Percentiles rank a stretch among this genome's conserved stretches.
phyloP scores from a whole-genome alignment of 2,888 invertebrate species.

The Parnassius mnemosyne region DNA sequence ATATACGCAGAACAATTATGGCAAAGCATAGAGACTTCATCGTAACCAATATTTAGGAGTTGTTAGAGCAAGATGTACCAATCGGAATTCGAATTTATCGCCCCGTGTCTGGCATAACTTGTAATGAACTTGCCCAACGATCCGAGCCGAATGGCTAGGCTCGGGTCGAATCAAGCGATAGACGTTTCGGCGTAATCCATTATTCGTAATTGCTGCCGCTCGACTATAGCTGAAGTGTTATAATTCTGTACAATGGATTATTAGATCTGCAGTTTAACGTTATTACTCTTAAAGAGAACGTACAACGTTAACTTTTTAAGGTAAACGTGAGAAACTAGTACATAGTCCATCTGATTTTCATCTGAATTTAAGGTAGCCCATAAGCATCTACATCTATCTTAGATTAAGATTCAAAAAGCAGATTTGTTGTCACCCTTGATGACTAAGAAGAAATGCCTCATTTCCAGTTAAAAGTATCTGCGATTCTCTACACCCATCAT shows the following conservation, averaged over 20 bases:
- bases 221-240: constrained; percentile 20
- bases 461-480: too few relatives aligned
- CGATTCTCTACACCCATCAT: too few relatives aligned
- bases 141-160: constrained; percentile 23
- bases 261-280: constrained; percentile 14
- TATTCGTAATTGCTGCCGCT: constrained; percentile 23
- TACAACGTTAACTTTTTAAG: not conserved
- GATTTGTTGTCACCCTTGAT: too few relatives aligned
- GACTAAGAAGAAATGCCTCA: too few relatives aligned
- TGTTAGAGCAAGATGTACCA: constrained; percentile 16
- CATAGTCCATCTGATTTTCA: too few relatives aligned
- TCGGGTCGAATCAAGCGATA: constrained; percentile 22
- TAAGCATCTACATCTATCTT: too few relatives aligned
- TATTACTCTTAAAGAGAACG: not conserved
- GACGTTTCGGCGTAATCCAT: constrained; percentile 24
- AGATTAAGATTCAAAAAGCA: too few relatives aligned
- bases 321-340: too few relatives aligned
- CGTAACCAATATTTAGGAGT: constrained; percentile 6
- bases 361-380: too few relatives aligned
- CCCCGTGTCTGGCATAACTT: constrained; percentile 19
- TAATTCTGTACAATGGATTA: constrained; percentile 20
- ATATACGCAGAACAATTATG: not conserved
- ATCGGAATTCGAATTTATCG: constrained; percentile 23
- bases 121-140: constrained; percentile 26
- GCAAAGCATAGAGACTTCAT: constrained; percentile 1